A percentile compares a stretch with the other conserved stretches of the same genome.
Conservation (phyloP, 1,140 invertebrate species). For the Luehdorfia chinensis region DNA sequence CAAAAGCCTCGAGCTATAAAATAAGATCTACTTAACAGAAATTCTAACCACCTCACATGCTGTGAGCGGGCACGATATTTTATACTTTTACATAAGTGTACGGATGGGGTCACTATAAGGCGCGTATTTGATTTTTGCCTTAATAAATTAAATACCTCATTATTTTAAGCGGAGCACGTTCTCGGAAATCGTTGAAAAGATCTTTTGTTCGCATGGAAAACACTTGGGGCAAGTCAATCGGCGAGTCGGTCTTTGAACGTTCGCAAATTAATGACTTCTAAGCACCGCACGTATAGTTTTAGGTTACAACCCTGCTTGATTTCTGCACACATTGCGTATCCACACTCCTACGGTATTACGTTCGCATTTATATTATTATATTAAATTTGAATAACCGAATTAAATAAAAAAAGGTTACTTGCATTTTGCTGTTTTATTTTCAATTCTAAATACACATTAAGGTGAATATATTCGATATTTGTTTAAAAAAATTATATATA, state of each 20-base stretch:
- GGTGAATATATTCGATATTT: too few species aligned
- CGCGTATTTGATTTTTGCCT: conserved; percentile 38
- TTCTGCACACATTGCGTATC: conserved; percentile 3
- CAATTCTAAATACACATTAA: too few species aligned
- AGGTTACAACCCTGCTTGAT: conserved; percentile 34
- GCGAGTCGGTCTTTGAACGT: conserved; percentile 43
- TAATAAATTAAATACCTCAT: conserved; percentile 64
- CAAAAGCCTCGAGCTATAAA: conserved; percentile 7
- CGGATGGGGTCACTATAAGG: conserved; percentile 27
- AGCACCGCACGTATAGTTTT: conserved; percentile 38
- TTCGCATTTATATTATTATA: conserved; percentile 1
- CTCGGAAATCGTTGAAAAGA: conserved; percentile 51
- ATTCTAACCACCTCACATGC: background rate
- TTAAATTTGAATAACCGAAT: background rate
- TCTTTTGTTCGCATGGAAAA: conserved; percentile 63
- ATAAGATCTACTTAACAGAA: conserved; percentile 12
- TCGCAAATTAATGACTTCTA: conserved; percentile 66
- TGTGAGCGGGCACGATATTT: conserved; percentile 9
- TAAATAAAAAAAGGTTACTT: too few species aligned
- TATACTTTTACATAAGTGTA: conserved; percentile 8
- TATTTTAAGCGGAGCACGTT: conserved; percentile 64
- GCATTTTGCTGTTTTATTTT: too few species aligned
- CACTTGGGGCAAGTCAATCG: conserved; percentile 67
- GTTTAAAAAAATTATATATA: too few species aligned
- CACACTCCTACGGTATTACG: conserved; percentile 2